Evolutionary conservation across 2,888 invertebrate genomes (phyloP).

Genomic region (Caenorhabditis afra): DNA sequence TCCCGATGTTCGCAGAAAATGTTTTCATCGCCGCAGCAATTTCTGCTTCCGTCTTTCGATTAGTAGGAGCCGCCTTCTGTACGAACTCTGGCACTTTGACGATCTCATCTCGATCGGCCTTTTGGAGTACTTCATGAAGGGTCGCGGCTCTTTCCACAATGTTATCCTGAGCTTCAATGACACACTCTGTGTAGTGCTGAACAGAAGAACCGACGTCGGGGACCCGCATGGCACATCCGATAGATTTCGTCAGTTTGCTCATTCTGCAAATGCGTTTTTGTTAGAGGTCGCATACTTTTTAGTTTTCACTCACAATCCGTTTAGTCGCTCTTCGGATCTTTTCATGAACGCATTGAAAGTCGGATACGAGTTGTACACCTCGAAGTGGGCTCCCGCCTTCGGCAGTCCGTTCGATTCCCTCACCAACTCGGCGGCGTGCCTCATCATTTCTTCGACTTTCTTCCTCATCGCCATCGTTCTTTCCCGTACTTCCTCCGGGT

Average conservation of each 20-base stretch:
- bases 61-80: slow-evolving; percentile 67
- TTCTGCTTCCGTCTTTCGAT: slow-evolving; percentile 47
- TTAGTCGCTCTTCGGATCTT: slow-evolving; percentile 61
- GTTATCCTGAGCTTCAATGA: slow-evolving; percentile 72
- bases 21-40: slow-evolving; percentile 49
- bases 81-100: slow-evolving; percentile 68
- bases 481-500: background rate
- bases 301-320: slow-evolving; percentile 60
- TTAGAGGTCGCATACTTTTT: background rate
- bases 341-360: slow-evolving; percentile 72
- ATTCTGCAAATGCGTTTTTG: slow-evolving; percentile 49
- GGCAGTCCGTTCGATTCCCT: slow-evolving; percentile 64
- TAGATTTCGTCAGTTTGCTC: slow-evolving; percentile 53
- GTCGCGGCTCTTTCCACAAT: slow-evolving; percentile 72
- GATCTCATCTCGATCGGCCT: slow-evolving; percentile 59
- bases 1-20: slow-evolving; percentile 59
- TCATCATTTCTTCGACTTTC: slow-evolving; percentile 49
- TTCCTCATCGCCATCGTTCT: slow-evolving; percentile 16
- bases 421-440: slow-evolving; percentile 51
- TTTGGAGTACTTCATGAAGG: slow-evolving; percentile 65
- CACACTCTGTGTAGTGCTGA: slow-evolving; percentile 64
- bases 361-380: slow-evolving; percentile 73
- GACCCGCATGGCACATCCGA: slow-evolving; percentile 64
- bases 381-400: slow-evolving; percentile 71
- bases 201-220: slow-evolving; percentile 54